These are phyloP conservation scores for Sebastes nivosus DNA, from an alignment of 2,797 vertebrate species.

Conservation along the genomic window DNA sequence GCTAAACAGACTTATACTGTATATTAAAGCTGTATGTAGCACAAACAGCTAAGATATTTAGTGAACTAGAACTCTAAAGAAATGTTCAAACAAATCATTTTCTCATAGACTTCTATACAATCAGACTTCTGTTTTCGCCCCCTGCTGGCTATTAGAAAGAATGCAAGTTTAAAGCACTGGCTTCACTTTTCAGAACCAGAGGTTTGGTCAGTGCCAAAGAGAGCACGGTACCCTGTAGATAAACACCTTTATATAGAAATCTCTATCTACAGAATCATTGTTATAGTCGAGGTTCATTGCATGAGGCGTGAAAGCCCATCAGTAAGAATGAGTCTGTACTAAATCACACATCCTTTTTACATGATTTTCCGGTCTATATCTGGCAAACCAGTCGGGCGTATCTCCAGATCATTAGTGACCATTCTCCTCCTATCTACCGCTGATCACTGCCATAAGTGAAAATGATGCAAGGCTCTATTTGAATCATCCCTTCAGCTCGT, in stretches of 20 bases:
- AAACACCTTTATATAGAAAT: background rate
- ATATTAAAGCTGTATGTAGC: too few species aligned
- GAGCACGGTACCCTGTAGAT: fast-evolving
- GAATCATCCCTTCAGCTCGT: slow-evolving; percentile 2
- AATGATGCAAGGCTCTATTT: slow-evolving; percentile 23
- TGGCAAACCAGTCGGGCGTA: slow-evolving; percentile 9
- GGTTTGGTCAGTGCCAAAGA: too few species aligned
- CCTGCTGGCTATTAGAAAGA: too few species aligned
- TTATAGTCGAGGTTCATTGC: background rate
- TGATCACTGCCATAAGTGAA: slow-evolving; percentile 45
- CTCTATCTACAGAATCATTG: background rate
- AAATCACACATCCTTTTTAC: slow-evolving; percentile 9
- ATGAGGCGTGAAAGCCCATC: background rate
- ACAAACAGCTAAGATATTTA: background rate
- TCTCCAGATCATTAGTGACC: slow-evolving; percentile 49
- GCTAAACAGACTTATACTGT: too few species aligned
- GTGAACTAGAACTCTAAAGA: background rate
- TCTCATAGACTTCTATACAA: too few species aligned
- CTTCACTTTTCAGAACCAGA: too few species aligned
- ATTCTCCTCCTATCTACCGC: slow-evolving; percentile 17
- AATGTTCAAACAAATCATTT: background rate
- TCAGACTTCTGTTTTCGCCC: too few species aligned
- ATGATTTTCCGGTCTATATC: slow-evolving; percentile 15
- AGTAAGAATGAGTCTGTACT: background rate
- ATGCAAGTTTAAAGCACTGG: too few species aligned